phyloP scores from a whole-genome alignment of 2,797 vertebrate species.

The Acestrorhynchus altus region DNA sequence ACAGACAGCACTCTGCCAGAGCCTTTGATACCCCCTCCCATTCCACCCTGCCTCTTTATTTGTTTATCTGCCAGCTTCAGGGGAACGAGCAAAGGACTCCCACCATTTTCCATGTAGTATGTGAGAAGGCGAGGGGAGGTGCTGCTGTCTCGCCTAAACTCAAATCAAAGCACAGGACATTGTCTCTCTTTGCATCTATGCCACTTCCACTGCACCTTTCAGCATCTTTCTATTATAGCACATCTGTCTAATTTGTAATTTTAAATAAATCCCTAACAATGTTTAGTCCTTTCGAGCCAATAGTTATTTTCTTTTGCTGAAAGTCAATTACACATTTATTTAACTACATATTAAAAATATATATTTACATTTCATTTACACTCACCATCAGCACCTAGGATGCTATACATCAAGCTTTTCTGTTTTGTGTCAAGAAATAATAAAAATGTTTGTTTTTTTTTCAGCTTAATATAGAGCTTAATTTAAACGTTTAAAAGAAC shows the following conservation, averaged over 20 bases:
- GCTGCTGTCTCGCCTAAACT: not conserved
- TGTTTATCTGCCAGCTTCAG: slow-evolving; percentile 28
- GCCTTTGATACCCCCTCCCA: slow-evolving; percentile 30
- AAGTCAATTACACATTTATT: too few relatives aligned
- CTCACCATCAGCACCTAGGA: too few relatives aligned
- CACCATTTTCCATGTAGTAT: not conserved
- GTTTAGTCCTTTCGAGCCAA: not conserved
- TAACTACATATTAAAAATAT: too few relatives aligned
- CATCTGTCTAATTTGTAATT: not conserved
- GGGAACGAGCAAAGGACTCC: not conserved
- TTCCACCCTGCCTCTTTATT: not conserved
- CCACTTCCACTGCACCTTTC: not conserved
- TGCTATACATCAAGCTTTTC: too few relatives aligned
- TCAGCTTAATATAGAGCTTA: too few relatives aligned
- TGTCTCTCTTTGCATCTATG: not conserved
- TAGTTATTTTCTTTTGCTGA: not conserved
- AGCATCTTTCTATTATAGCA: not conserved
- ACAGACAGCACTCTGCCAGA: slow-evolving; percentile 23
- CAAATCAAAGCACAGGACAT: not conserved
- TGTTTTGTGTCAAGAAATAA: too few relatives aligned
- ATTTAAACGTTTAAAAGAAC: too few relatives aligned
- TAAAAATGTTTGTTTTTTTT: too few relatives aligned
- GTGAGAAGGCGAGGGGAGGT: not conserved
- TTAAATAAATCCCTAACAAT: not conserved
- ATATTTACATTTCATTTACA: too few relatives aligned